Evolutionary conservation across 1,140 invertebrate species (phyloP).

Genomic region (Cryptotermes secundus): DNA sequence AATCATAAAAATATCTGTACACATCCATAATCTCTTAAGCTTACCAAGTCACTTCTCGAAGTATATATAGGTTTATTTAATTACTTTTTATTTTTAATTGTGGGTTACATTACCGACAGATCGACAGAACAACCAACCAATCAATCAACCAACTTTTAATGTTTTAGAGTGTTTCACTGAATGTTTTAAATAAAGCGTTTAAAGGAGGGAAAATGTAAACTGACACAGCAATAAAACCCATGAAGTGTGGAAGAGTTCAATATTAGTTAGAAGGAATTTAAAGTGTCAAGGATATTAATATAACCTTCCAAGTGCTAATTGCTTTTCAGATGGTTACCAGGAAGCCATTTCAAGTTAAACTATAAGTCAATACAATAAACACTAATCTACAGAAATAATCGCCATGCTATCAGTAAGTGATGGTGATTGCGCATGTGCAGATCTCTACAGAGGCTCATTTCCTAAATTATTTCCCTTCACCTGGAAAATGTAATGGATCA

Average conservation of each 20-base stretch:
- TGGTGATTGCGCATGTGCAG: neutral
- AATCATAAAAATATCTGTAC: too few species aligned
- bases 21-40: too few species aligned
- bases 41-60: too few species aligned
- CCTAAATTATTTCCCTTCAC: slow-evolving; percentile 19
- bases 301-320: neutral
- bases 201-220: too few species aligned
- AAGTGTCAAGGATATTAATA: neutral
- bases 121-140: too few species aligned
- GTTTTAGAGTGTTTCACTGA: too few species aligned
- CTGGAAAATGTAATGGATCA: slow-evolving; percentile 5
- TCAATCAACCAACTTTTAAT: too few species aligned
- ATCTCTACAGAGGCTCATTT: slow-evolving; percentile 1
- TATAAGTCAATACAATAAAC: neutral
- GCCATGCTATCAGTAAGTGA: neutral
- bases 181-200: too few species aligned
- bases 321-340: neutral
- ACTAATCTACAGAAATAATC: neutral
- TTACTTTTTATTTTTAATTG: too few species aligned
- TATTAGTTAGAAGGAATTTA: neutral
- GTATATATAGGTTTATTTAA: too few species aligned
- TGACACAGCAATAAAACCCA: too few species aligned
- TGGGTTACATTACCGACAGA: too few species aligned
- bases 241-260: neutral
- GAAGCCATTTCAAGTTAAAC: neutral